Evolutionary conservation across 2,113 vertebrate genomes (phyloP), one percentile per base, ranked within the genome.

Genomic region (Euleptes europaea): DNA sequence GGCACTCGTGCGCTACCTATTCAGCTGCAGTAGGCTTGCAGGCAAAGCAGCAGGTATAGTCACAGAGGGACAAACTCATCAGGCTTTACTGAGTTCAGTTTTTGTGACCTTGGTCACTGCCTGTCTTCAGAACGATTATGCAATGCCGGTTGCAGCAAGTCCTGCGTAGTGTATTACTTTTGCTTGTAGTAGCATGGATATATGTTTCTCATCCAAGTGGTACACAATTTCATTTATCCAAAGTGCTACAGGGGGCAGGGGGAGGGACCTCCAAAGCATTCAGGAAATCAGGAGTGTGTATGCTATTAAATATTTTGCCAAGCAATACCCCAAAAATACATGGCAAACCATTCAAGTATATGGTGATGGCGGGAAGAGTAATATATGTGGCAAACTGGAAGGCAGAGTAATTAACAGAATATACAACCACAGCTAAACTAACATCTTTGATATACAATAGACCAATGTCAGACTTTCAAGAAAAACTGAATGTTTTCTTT

Each of bases 1-100:
- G 91, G 91, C 91, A 38, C 73, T 66, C 2, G 23, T 78, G 70
- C 4, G 78, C 80, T 77, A 11, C 35, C 1, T 0, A 38, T n/a
- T 1, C 44, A 15, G 1, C 28, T 26, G 49, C 38, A 17, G 5
- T 23, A 49, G 28, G 47, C 13, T 26, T 71, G 19, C 23, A 26
- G 42, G 47, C 47, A 12, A 49, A 66, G 35, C n/a, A 71, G 15
- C 38, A 66, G 21, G n/a, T 44, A 28, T 66, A 51, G 42, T 38
- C 23, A 19, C 19, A 44, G 60, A 33, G 7, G 15, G 33, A 33
- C 31, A 67, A 67, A 49, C 51, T n/a, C 44, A 69, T 5, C 28
- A 9, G 23, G 9, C 23, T 78, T 67, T 28, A 23, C 35, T 44
- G 17, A 72, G 70, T 78, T 78, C 49, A 60, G n/a, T 28, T 72